A percentile compares a stretch with the other conserved stretches of the same genome.
phyloP scores from a whole-genome alignment of 2,888 invertebrate species.

The Thysanoteuthis rhombus region DNA sequence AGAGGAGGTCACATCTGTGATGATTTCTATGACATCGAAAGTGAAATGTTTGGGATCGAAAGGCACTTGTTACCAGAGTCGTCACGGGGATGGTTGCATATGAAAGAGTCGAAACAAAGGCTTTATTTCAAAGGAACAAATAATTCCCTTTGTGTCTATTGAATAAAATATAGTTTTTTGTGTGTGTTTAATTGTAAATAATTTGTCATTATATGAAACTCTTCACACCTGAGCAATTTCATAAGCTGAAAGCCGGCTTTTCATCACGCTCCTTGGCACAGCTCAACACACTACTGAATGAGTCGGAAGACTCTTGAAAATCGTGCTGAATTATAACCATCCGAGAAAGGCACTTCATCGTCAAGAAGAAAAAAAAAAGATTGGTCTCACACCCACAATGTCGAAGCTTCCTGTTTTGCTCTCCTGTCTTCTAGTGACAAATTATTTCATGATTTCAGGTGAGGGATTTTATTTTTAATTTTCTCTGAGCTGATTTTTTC shows the following conservation, averaged over 20 bases:
- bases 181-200: background rate
- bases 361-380: background rate
- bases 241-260: too few relatives aligned
- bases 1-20: background rate
- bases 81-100: background rate
- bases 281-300: background rate
- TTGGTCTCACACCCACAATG: background rate
- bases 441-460: background rate
- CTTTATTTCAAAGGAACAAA: background rate
- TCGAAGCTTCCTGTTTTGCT: background rate
- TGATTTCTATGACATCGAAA: background rate
- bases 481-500: background rate
- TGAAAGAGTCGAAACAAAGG: background rate
- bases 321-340: too few relatives aligned
- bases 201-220: background rate
- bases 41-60: background rate
- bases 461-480: background rate
- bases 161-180: background rate
- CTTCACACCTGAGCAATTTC: too few relatives aligned
- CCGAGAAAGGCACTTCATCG: background rate
- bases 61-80: background rate
- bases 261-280: too few relatives aligned
- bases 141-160: background rate
- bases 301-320: background rate
- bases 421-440: background rate